A percentile compares a stretch with the other conserved stretches of the same genome.
phyloP scores from a whole-genome alignment of 1,140 invertebrate species.

The Drosophila kanapiae region DNA sequence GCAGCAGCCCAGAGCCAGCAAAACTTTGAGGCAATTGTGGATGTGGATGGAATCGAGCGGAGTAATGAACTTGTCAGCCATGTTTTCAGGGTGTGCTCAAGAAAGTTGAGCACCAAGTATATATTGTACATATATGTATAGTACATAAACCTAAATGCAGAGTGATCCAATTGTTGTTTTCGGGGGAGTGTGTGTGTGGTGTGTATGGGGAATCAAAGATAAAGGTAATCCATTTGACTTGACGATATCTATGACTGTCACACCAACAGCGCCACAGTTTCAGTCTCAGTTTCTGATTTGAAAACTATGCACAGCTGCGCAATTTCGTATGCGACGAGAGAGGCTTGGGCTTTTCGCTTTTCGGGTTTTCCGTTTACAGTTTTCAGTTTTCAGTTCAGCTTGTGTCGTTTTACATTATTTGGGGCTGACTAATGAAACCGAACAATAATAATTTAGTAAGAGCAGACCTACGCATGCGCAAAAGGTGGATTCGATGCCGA shows the following conservation, averaged over 20 bases:
- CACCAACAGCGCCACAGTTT: conserved; percentile 42
- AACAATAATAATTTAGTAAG: conserved; percentile 84
- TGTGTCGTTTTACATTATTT: conserved; percentile 18
- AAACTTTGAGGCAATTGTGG: conserved; percentile 31
- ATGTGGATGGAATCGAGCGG: conserved; percentile 33
- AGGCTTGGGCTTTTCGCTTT: conserved; percentile 17
- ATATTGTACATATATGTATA: conserved; percentile 9
- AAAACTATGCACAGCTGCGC: conserved; percentile 79
- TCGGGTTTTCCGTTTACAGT: background rate
- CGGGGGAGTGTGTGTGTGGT: conserved; percentile 11
- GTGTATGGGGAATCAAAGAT: conserved; percentile 40
- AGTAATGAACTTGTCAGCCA: conserved; percentile 82
- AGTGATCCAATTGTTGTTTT: conserved; percentile 71
- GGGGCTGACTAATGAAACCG: conserved; percentile 80
- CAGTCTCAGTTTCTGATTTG: conserved; percentile 34
- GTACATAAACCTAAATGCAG: conserved; percentile 45
- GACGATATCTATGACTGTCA: conserved; percentile 78
- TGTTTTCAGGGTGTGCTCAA: conserved; percentile 74
- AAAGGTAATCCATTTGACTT: conserved; percentile 82
- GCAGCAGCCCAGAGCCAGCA: conserved; percentile 5
- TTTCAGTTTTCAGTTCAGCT: background rate
- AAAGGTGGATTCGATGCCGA: conserved; percentile 29
- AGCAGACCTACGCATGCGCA: conserved; percentile 80
- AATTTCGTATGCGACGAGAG: conserved; percentile 45
- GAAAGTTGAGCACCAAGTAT: conserved; percentile 59